A percentile compares a stretch with the other conserved stretches of the same genome.
phyloP scores from a whole-genome alignment of 2,888 invertebrate species.

The Lottia scabra region DNA sequence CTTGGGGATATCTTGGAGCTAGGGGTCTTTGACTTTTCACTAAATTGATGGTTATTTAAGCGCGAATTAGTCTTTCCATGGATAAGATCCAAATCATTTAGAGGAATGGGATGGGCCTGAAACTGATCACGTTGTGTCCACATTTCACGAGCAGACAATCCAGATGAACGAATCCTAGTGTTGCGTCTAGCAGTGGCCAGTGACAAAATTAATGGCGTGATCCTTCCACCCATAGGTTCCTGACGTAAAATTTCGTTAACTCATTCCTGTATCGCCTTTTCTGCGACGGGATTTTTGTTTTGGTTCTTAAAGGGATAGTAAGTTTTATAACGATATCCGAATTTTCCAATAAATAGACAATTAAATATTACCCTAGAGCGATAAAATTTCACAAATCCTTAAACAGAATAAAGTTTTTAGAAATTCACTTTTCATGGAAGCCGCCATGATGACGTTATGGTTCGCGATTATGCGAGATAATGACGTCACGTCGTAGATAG shows the following conservation, averaged over 20 bases:
- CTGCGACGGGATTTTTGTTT: too few species aligned
- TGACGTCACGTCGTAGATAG: too few species aligned
- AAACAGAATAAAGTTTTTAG: too few species aligned
- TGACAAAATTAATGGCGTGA: background rate
- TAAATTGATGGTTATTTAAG: background rate
- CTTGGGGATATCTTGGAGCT: background rate
- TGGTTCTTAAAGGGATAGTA: too few species aligned
- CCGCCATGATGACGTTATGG: too few species aligned
- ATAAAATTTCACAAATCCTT: too few species aligned
- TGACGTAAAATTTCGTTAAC: conserved; percentile 39
- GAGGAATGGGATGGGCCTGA: background rate
- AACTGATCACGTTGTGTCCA: background rate
- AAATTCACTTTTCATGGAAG: too few species aligned
- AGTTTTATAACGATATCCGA: too few species aligned
- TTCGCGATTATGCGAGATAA: too few species aligned
- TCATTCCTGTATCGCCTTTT: conserved; percentile 44
- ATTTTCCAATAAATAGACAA: too few species aligned
- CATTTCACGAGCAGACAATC: conserved; percentile 13
- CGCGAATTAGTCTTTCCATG: background rate
- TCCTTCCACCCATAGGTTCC: conserved; percentile 22
- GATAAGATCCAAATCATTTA: conserved; percentile 5
- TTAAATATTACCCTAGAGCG: too few species aligned
- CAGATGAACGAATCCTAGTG: conserved; percentile 8
- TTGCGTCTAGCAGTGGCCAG: conserved; percentile 5
- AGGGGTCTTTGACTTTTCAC: conserved; percentile 13